Evolutionary conservation across 1,140 invertebrate species (phyloP).

Genomic region (Bombus superbus): DNA sequence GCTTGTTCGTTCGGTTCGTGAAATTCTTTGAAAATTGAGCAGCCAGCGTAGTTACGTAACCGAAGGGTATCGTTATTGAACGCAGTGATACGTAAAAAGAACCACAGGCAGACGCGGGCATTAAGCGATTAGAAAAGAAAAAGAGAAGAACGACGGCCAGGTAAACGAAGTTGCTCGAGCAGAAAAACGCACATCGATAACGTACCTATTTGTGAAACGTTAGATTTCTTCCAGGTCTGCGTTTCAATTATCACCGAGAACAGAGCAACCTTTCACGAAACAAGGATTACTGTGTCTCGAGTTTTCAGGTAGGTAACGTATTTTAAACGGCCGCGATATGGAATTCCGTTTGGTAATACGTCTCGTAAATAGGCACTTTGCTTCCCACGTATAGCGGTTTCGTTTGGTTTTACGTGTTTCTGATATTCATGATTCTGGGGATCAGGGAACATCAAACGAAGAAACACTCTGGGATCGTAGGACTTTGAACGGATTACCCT

Average conservation of each 20-base stretch:
- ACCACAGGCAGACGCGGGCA: no score
- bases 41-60: no score
- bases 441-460: neutral
- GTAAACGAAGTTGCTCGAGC: conserved; percentile 2
- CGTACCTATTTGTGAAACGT: neutral
- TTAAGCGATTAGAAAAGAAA: neutral
- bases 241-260: conserved; percentile 5
- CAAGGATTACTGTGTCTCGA: neutral
- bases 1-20: neutral
- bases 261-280: neutral
- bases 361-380: neutral
- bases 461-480: neutral
- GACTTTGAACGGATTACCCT: neutral
- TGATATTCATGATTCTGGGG: neutral
- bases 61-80: neutral
- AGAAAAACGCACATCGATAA: neutral
- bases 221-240: neutral
- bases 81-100: neutral
- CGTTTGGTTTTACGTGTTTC: neutral
- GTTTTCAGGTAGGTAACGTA: no score
- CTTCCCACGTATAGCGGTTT: neutral
- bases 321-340: neutral
- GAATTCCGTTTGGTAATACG: neutral
- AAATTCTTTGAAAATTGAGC: neutral
- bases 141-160: neutral